Base-by-base conservation (phyloP, 2,888 invertebrate species). In the Euzophera pinguis region DNA sequence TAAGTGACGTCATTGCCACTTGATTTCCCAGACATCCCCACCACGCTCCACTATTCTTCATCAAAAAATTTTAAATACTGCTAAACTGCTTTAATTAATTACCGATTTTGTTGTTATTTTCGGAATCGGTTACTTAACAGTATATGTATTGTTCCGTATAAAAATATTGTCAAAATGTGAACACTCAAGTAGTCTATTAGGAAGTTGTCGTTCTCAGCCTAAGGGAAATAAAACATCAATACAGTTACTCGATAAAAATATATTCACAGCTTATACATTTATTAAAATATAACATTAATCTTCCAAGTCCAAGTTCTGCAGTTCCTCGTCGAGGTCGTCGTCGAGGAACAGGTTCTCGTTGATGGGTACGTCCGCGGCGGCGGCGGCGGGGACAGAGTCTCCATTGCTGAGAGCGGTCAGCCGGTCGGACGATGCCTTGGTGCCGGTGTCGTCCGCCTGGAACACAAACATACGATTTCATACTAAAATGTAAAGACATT, bases 261-360 rank as follows among this genome's bases (percentile, higher is more conserved):
- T 45, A 45, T 45, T 45, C 32, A 45, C 14, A 45, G 12, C 45
- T 45, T 45, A 45, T 34, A 29, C n/a, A n/a, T n/a, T n/a, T n/a
- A n/a, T n/a, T n/a, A 9, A 16, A 32, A 7, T 22, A 22, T 3
- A 2, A 45, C 41, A 34, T 71, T 83, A 87, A 60, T 93, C 93
- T 71, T 95, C 95, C 61, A 95, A 77, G 76, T 95, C 95, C 60
- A 95, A 84, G 74, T 95, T 95, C 72, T 96, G 93, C 56, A 97
- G 84, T 81, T 97, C 97, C 69, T 97, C 96, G 68, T 97, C 96
- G 52, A 96, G 84, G 71, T 96, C 96, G 75, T 95, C 96, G 70
- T 95, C 97, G 17, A 95, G 92, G 91, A 98, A 98, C n/a, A 98
- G 92, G 85, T 97, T 96, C 79, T 97, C 97, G 81, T 98, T 97